Evolutionary conservation across 2,888 invertebrate genomes (phyloP), one percentile per base, ranked within the genome.

Genomic region (Drosophila neonasuta): DNA sequence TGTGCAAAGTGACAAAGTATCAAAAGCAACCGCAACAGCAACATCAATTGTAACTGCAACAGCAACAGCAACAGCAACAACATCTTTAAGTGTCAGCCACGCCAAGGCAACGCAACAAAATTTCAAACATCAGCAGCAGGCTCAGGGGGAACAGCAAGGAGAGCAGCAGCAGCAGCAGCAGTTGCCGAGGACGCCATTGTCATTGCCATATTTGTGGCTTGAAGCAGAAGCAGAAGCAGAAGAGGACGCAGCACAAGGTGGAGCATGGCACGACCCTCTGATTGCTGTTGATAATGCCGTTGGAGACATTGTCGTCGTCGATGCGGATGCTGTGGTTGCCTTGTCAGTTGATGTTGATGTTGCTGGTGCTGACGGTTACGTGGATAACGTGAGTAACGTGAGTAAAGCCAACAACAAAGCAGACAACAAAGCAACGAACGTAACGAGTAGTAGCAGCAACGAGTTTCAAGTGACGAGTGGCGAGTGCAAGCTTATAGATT

Each of bases 361-460:
- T 81, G 72, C 56, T 74, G 68, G 39, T 63, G 80, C 64, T 73
- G 79, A 79, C 63, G 66, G 62, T 80, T 84, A 84, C 81, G 77
- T 82, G 80, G 73, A 80, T 83, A 66, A 81, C 79, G 80, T 84
- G 81, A 79, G 17, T 30, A 29, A 29, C 20, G 39, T 10, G 67
- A 55, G 59, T 56, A 45, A 24, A 57, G 46, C 46, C 54, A 62
- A 66, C 73, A 71, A 66, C 59, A 66, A 59, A 63, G 59, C 49
- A 62, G 29, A 24, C 46, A 42, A 36, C 57, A 46, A 24, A 71
- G 49, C 48, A 51, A 30, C 20, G 20, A 4, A 13, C 7, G 15
- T 39, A 69, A 50, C 55, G 13, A 36, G 24, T 10, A 45, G 24
- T 55, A 68, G 39, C 55, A 71, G 51, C 24, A 56, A 17, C 52